Conservation (phyloP, 2,888 invertebrate genomes). For the Steinernema hermaphroditum region DNA sequence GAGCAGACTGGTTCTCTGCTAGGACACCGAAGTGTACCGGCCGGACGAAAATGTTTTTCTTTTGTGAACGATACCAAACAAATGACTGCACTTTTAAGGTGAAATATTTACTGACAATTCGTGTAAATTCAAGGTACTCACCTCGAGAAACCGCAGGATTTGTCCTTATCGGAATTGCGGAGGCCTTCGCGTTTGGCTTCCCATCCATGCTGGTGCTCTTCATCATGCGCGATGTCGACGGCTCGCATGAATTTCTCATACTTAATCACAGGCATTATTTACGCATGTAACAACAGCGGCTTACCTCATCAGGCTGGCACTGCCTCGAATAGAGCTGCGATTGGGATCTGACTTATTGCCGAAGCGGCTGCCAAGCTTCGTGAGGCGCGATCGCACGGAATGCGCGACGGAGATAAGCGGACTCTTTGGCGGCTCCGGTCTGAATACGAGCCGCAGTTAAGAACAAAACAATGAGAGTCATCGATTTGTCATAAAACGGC, state of each 20-base stretch:
- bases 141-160: background rate
- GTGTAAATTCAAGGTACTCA: background rate
- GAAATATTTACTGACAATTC: too few species aligned
- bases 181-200: background rate
- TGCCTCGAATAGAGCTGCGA: conserved; percentile 37
- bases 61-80: too few species aligned
- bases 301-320: conserved; percentile 40
- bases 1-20: too few species aligned
- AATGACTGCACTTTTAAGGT: too few species aligned
- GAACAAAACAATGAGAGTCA: background rate
- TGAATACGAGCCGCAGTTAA: background rate
- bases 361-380: conserved; percentile 46
- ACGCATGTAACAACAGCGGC: background rate
- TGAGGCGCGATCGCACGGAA: conserved; percentile 50
- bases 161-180: background rate
- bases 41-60: too few species aligned
- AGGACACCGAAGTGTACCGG: too few species aligned
- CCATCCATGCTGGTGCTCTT: conserved; percentile 19
- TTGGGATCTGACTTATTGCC: conserved; percentile 35
- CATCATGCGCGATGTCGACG: background rate
- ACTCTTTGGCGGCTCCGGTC: conserved; percentile 51
- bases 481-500: conserved; percentile 26
- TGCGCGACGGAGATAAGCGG: conserved; percentile 64
- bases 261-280: background rate
- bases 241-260: background rate